A percentile compares a stretch with the other conserved stretches of the same genome.
Conservation (phyloP, 2,888 invertebrate genomes). For the Cantharis lateralis region DNA sequence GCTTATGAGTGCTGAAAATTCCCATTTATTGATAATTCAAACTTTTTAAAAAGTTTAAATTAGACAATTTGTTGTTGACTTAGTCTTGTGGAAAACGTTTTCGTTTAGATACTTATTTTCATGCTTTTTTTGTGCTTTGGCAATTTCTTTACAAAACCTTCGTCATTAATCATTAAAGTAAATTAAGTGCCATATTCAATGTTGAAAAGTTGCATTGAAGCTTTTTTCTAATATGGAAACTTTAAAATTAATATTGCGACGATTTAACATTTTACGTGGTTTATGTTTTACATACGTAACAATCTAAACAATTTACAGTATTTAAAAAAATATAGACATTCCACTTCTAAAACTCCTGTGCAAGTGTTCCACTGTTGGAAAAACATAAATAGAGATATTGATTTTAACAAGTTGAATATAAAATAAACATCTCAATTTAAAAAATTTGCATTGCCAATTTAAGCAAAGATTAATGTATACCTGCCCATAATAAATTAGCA, state of each 20-base stretch:
- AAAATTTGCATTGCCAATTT: too few species aligned
- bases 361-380: too few species aligned
- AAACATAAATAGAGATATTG: too few species aligned
- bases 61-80: constrained; percentile 3
- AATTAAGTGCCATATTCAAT: constrained; percentile 22
- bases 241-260: constrained; percentile 6
- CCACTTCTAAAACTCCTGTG: too few species aligned
- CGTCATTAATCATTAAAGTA: constrained; percentile 20
- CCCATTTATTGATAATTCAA: not conserved
- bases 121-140: not conserved
- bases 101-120: constrained; percentile 2
- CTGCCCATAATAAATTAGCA: too few species aligned
- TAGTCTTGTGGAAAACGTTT: not conserved
- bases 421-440: too few species aligned
- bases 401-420: too few species aligned
- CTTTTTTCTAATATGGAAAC: constrained; percentile 8
- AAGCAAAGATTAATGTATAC: too few species aligned
- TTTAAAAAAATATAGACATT: too few species aligned
- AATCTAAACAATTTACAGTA: too few species aligned
- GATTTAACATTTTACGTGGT: not conserved
- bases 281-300: not conserved
- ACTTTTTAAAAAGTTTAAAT: constrained; percentile 5
- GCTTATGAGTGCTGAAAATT: not conserved
- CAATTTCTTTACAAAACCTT: constrained; percentile 11
- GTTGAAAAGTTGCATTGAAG: constrained; percentile 14